Evolutionary conservation across 2,888 invertebrate genomes (phyloP), one percentile per base, ranked within the genome.

Genomic region (Lycocerus yunnanus): DNA sequence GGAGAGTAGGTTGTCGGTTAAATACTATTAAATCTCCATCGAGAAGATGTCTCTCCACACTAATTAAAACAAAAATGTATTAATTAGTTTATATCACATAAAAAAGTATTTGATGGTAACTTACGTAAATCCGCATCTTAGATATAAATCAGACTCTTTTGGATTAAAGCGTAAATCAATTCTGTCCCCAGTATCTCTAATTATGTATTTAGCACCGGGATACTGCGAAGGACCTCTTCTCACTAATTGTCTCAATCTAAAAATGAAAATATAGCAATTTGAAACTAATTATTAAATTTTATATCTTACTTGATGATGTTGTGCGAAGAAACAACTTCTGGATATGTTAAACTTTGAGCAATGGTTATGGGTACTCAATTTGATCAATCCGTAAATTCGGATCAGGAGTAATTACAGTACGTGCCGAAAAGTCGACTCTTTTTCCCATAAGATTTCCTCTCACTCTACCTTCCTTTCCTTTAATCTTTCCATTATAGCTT

Each of bases 371-470:
- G 99, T 1, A 99, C 98, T 71, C 99, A 73, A 99, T 98, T 89
- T 98, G 97, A 87, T 96, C 98, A 86, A 96, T 98, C 79, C 96
- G 92, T 77, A 97, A 88, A 88, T 97, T 97, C 0, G 97, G 97
- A 90, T 97, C 97, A 0, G 97, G 98, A 16, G 97, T 99, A 85
- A 97, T 97, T 84, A 99, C 99, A 83, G 99, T 99, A 87, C 99
- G 94, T 5, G 98, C 99, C 0, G 99, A 99, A 86, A 99, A 99
- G 85, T 99, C 99, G 0, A 99, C 99, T 90, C 99, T 97, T 87
- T 99, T 99, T 71, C 99, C 99, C 99, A 99, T 99, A 82, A 99
- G 92, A 87, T 99, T 99, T 82, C 99, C 99, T 88, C 99, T 91
- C 83, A 99, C 99, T 83, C 99, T 91, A 0, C 99, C 99, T 92